Evolutionary conservation across 2,888 invertebrate genomes (phyloP).

Genomic region (Latrodectus elegans): DNA sequence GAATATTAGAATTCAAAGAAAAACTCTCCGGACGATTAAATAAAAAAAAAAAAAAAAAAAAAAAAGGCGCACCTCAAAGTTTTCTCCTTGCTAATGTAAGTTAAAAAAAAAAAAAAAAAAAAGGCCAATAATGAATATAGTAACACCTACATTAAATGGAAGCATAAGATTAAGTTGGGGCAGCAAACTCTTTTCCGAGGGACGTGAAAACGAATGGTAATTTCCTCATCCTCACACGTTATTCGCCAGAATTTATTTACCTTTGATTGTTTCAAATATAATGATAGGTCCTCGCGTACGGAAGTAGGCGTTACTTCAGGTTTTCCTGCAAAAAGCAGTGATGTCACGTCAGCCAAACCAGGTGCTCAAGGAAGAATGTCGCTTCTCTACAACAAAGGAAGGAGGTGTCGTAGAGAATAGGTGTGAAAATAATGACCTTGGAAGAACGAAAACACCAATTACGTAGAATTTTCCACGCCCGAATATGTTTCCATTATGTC

Average conservation of each 20-base stretch:
- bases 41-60: too few relatives aligned
- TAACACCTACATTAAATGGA: not conserved
- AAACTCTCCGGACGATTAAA: too few relatives aligned
- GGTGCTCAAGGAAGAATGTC: not conserved
- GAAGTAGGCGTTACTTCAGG: not conserved
- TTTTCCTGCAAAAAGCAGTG: not conserved
- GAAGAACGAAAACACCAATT: too few relatives aligned
- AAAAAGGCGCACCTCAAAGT: too few relatives aligned
- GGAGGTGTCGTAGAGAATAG: too few relatives aligned
- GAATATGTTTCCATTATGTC: too few relatives aligned
- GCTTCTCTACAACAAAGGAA: too few relatives aligned
- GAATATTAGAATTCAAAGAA: too few relatives aligned
- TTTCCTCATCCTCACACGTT: not conserved
- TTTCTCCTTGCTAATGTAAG: too few relatives aligned
- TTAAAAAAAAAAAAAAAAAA: not conserved
- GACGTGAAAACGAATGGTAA: not conserved
- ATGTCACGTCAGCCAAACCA: not conserved
- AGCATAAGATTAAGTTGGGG: not conserved
- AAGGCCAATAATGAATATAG: not conserved
- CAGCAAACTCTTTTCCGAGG: not conserved
- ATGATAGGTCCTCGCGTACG: slow-evolving; percentile 2
- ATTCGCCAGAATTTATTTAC: not conserved
- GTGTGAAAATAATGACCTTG: too few relatives aligned
- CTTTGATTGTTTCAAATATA: slow-evolving; percentile 1
- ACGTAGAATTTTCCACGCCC: too few relatives aligned